Base-by-base conservation (phyloP, 2,113 vertebrate genomes). In the Prolemur simus region DNA sequence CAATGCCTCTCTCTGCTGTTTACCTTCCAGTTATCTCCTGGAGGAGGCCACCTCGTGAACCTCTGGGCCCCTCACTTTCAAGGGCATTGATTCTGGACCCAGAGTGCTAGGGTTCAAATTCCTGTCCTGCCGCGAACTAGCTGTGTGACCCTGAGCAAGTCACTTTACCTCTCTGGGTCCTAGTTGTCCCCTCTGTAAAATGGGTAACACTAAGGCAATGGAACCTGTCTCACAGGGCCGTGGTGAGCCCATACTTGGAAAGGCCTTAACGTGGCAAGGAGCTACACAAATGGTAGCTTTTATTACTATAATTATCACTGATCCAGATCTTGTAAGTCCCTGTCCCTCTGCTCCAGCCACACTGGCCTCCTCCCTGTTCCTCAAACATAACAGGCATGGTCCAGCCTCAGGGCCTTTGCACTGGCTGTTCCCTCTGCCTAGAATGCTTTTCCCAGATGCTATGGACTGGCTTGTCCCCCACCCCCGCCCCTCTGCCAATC, bases 1-100 rank as follows among this genome's bases (percentile, higher is more conserved):
- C 1, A 4, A 45, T 23, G 12, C 18, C 10, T 6, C 14, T 11
- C 8, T 15, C 11, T 63, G 25, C n/a, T 8, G 0, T 25, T 63
- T 63, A 8, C 29, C 54, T 90, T n/a, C 32, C 7, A 6, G 6
- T 25, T 20, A 13, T 25, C 20, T n/a, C 29, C 9, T 32, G 20
- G 27, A 89, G 18, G 25, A 89, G 64, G 76, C 47, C 45, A 73
- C 27, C 29, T 32, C 12, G n/a, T 11, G 68, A 68, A 25, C 29
- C 32, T 0, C 14, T 42, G 63, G n/a, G 86, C 18, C 32, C 37
- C 66, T 21, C 23, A 52, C 0, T 27, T 15, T 58, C 90, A 71
- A 64, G n/a, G 37, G 60, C 27, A 63, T 37, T 4, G 1, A 15
- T 56, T 71, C 34, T 34, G 64, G 64, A 73, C 29, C 47, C 56